Evolutionary conservation across 2,888 invertebrate genomes (phyloP), one percentile per base, ranked within the genome.

Genomic region (Gari tellinella): DNA sequence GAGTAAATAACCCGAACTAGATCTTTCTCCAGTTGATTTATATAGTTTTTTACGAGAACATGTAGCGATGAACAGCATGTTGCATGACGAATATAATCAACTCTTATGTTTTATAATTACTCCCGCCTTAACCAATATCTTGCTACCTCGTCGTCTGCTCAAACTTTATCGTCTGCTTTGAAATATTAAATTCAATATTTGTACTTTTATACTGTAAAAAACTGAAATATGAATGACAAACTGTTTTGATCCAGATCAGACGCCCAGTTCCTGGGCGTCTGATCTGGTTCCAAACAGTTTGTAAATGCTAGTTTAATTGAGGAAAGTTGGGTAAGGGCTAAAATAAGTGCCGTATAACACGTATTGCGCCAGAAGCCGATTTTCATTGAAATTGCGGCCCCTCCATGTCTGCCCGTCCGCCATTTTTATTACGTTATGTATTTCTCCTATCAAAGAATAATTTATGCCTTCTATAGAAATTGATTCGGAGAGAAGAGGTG

Each of bases 401-500:
- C 70, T 41, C n/a, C 8, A 31, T 40, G 70, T 70, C 70, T 70
- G 48, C 53, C 23, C 26, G 53, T 17, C 21, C 14, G 43, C 70
- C 43, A 64, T 46, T 70, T 31, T 70, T 70, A 70, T 70, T 52
- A 51, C 70, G 52, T 70, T 53, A 7, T 53, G 56, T 69, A 53
- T 70, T 45, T 26, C 63, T 58, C 49, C 62, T 58, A 70, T 64
- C 70, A 70, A 60, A 45, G 53, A 51, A 64, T 70, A 64, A 70
- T 70, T 70, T 64, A 70, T 70, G 64, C 64, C 53, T 70, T 52
- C 52, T 38, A 60, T 58, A 43, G 63, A 70, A 62, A 70, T 70
- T 60, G 70, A 53, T 64, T 60, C 52, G n/a, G 19, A 31, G 48
- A 26, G 26, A 64, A 15, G 46, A 49, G 52, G 64, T 64, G 52